Evolutionary conservation across 2,888 invertebrate species (phyloP).

Genomic region (Ornithoptera priamus): DNA sequence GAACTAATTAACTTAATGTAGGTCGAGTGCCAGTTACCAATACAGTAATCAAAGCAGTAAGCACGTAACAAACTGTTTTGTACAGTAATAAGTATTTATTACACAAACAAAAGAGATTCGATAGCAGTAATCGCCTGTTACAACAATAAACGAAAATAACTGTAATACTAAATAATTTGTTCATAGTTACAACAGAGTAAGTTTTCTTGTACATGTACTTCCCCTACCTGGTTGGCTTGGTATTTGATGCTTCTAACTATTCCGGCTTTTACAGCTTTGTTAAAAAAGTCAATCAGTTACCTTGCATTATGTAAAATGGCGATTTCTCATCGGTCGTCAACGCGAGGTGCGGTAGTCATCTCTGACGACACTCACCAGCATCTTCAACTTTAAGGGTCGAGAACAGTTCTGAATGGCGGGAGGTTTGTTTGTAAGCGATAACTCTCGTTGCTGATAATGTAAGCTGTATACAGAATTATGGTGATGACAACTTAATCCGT

Average conservation of each 20-base stretch:
- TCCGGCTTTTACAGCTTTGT: too few species aligned
- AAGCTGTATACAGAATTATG: neutral
- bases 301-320: too few species aligned
- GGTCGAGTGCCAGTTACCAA: constrained; percentile 2
- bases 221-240: too few species aligned
- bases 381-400: too few species aligned
- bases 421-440: too few species aligned
- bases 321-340: too few species aligned
- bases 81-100: constrained; percentile 4
- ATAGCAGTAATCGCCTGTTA: constrained; percentile 12
- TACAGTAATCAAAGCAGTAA: constrained; percentile 6
- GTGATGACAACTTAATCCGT: constrained; percentile 22
- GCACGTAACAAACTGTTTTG: constrained; percentile 19
- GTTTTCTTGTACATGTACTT: constrained; percentile 19
- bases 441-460: too few species aligned
- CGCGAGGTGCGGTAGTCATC: too few species aligned
- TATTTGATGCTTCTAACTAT: too few species aligned
- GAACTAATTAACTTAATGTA: constrained; percentile 6
- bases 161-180: neutral
- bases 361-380: too few species aligned
- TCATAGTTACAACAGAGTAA: constrained; percentile 3
- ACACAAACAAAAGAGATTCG: constrained; percentile 11
- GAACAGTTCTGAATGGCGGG: too few species aligned
- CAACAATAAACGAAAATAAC: constrained; percentile 14
- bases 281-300: too few species aligned